Evolutionary conservation across 2,113 vertebrate genomes (phyloP).

Genomic region (Vulpes ferrilata): DNA sequence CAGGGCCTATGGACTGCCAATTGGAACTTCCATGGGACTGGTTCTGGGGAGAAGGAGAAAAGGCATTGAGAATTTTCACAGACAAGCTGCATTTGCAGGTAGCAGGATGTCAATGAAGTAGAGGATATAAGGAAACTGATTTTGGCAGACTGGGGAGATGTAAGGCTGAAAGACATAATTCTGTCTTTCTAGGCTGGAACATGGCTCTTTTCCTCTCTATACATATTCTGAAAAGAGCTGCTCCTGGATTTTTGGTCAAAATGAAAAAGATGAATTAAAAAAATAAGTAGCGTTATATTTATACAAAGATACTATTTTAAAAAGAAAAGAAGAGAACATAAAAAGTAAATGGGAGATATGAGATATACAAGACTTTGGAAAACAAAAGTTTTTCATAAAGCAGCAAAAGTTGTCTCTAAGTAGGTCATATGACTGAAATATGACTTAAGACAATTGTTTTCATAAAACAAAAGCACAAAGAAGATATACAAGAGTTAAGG

Average conservation of each 20-base stretch:
- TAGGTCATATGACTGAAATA: background rate
- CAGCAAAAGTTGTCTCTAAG: background rate
- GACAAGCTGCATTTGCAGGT: background rate
- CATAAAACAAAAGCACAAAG: conserved; percentile 11
- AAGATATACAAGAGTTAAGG: background rate
- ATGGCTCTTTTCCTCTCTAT: rapidly evolving
- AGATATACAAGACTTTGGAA: background rate
- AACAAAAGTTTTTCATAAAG: background rate
- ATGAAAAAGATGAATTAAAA: background rate
- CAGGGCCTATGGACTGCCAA: background rate
- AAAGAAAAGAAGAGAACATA: background rate
- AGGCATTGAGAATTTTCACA: background rate
- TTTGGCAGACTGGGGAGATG: background rate
- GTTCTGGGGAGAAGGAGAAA: background rate
- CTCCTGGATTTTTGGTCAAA: background rate
- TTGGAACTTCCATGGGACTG: background rate
- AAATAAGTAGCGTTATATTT: background rate
- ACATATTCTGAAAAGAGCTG: background rate
- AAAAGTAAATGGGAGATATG: background rate
- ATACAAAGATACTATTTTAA: background rate
- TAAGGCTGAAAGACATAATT: background rate
- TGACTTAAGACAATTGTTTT: background rate
- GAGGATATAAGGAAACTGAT: background rate
- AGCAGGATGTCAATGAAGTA: background rate
- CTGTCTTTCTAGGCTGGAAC: background rate